Conservation (phyloP, 2,113 vertebrate genomes). For the Erinaceus europaeus region DNA sequence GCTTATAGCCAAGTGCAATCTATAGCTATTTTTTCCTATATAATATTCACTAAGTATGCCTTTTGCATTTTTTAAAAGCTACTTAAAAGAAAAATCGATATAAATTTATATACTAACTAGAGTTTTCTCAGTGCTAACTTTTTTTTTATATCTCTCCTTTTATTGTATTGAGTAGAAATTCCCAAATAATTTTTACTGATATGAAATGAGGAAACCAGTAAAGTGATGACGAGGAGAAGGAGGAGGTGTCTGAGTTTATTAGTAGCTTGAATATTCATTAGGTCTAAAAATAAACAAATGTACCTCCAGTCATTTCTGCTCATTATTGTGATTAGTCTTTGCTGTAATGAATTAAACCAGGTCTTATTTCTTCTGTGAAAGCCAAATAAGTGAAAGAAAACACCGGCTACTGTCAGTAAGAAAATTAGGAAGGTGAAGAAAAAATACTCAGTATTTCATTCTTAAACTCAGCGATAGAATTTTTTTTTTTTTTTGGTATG, state of each 20-base stretch:
- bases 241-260: neutral
- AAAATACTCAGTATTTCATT: conserved; percentile 20
- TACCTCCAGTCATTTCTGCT: neutral
- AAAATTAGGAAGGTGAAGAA: neutral
- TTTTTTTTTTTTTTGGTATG: too few relatives aligned
- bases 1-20: neutral
- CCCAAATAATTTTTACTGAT: neutral
- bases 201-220: conserved; percentile 4
- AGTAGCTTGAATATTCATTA: neutral
- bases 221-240: neutral
- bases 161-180: neutral
- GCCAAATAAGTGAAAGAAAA: conserved; percentile 19
- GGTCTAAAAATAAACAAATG: neutral
- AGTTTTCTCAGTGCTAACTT: neutral
- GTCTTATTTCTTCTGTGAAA: neutral
- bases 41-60: neutral
- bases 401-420: neutral
- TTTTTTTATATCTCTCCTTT: conserved; percentile 15
- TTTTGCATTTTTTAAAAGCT: conserved; percentile 10
- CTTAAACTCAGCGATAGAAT: conserved; percentile 38
- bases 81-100: conserved; percentile 6
- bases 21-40: neutral
- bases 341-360: neutral
- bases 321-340: conserved; percentile 3
- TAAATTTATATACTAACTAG: neutral